phyloP scores from a whole-genome alignment of 1,140 invertebrate species.

The Calliopsis andreniformis region DNA sequence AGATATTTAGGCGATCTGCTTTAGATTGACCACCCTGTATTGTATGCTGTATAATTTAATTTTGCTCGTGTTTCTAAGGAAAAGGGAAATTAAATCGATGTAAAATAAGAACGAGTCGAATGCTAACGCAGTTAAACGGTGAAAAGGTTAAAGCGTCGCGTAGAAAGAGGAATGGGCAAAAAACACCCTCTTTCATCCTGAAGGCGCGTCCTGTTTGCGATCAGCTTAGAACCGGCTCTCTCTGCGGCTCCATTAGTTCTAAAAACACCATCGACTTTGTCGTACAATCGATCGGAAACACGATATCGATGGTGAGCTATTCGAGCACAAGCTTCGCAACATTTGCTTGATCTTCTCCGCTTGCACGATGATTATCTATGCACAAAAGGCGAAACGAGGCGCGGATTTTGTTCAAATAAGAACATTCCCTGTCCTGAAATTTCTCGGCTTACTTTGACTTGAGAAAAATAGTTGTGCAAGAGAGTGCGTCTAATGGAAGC shows the following conservation, averaged over 20 bases:
- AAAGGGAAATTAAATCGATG: not conserved
- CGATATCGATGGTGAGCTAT: conserved; percentile 39
- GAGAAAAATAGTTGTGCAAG: not conserved
- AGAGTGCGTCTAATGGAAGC: too few species aligned
- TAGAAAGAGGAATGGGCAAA: not conserved
- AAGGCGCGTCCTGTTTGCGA: conserved; percentile 34
- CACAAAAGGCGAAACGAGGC: not conserved
- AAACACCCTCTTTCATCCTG: conserved; percentile 3
- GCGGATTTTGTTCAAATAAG: not conserved
- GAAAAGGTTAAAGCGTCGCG: conserved; percentile 16
- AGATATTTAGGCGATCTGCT: too few species aligned
- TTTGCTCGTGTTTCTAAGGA: not conserved
- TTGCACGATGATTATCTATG: not conserved
- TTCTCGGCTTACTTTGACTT: not conserved
- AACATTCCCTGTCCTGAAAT: not conserved
- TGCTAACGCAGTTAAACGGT: conserved; percentile 27
- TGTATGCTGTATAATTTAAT: too few species aligned
- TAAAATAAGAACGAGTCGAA: conserved; percentile 13
- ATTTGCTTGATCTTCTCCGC: not conserved
- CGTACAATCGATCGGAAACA: conserved; percentile 58
- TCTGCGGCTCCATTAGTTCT: conserved; percentile 32
- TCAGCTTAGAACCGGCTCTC: not conserved
- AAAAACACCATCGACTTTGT: conserved; percentile 47
- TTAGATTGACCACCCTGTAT: too few species aligned
- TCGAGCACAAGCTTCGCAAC: conserved; percentile 19